Evolutionary conservation across 2,888 invertebrate genomes (phyloP).

Genomic region (Gisinianus flammeolus): DNA sequence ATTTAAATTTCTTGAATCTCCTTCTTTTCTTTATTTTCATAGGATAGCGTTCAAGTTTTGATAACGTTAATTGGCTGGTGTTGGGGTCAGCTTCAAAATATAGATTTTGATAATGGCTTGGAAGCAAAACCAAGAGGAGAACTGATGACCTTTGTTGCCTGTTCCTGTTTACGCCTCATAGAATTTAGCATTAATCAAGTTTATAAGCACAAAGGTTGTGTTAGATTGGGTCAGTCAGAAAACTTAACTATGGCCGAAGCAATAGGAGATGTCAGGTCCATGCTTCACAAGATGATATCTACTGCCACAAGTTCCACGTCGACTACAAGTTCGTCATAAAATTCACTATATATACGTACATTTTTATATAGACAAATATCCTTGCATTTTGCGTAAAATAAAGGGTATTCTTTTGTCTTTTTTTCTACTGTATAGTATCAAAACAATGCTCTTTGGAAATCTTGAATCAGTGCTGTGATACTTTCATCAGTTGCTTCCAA

Average conservation of each 20-base stretch:
- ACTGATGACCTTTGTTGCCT: slow-evolving; percentile 55
- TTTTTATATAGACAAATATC: not conserved
- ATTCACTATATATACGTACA: not conserved
- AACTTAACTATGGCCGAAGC: slow-evolving; percentile 57
- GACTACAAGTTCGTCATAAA: too few species aligned
- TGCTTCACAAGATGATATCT: slow-evolving; percentile 57
- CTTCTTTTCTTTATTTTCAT: slow-evolving; percentile 13
- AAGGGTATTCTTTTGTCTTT: too few species aligned
- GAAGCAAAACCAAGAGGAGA: slow-evolving; percentile 48
- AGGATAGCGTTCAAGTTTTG: slow-evolving; percentile 55
- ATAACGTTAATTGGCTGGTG: slow-evolving; percentile 57
- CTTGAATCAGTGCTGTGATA: slow-evolving; percentile 86
- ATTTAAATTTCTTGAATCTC: not conserved
- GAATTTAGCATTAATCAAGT: slow-evolving; percentile 58
- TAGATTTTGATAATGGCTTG: slow-evolving; percentile 25
- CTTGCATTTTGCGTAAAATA: not conserved
- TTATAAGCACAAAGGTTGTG: slow-evolving; percentile 57
- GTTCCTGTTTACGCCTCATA: slow-evolving; percentile 54
- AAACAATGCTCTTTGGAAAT: slow-evolving; percentile 66
- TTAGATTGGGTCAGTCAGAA: slow-evolving; percentile 55
- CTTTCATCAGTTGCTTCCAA: slow-evolving; percentile 90
- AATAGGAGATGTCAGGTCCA: slow-evolving; percentile 55
- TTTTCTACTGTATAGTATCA: too few species aligned
- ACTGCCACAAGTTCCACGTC: slow-evolving; percentile 48
- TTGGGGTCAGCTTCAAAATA: slow-evolving; percentile 49